Conservation (phyloP, 2,797 vertebrate genomes). For the Philypnodon macrostomus region DNA sequence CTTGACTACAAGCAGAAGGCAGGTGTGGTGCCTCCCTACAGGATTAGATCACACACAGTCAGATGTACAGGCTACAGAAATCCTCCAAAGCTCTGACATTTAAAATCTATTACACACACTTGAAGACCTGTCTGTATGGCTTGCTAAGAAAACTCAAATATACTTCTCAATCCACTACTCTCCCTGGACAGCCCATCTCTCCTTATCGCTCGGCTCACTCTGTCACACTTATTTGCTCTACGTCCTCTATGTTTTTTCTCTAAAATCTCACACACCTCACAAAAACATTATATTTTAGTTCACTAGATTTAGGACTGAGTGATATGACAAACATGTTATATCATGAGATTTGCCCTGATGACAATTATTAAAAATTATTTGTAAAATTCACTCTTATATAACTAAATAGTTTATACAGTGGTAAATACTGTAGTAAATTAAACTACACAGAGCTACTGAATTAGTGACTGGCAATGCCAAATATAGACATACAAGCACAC, state of each 20-base stretch:
- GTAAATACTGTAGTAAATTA: too few relatives aligned
- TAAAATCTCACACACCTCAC: neutral
- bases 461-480: too few relatives aligned
- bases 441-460: too few relatives aligned
- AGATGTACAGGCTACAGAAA: constrained; percentile 6
- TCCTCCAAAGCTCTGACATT: constrained; percentile 48
- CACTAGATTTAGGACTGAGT: too few relatives aligned
- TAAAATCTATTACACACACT: constrained; percentile 49
- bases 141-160: constrained; percentile 38
- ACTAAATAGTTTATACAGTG: too few relatives aligned
- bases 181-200: constrained; percentile 19
- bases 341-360: too few relatives aligned
- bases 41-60: constrained; percentile 15
- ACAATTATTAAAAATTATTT: too few relatives aligned
- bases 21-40: constrained; percentile 34
- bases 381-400: too few relatives aligned
- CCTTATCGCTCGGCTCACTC: constrained; percentile 21
- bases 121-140: constrained; percentile 41
- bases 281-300: too few relatives aligned
- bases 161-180: constrained; percentile 23
- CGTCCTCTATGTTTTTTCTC: neutral
- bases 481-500: too few relatives aligned
- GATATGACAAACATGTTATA: too few relatives aligned
- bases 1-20: constrained; percentile 24
- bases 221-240: constrained; percentile 10